A percentile compares a stretch with the other conserved stretches of the same genome.
These are phyloP conservation scores for Molorchus minor DNA, from an alignment of 2,888 invertebrate genomes.

Conservation along the genomic window DNA sequence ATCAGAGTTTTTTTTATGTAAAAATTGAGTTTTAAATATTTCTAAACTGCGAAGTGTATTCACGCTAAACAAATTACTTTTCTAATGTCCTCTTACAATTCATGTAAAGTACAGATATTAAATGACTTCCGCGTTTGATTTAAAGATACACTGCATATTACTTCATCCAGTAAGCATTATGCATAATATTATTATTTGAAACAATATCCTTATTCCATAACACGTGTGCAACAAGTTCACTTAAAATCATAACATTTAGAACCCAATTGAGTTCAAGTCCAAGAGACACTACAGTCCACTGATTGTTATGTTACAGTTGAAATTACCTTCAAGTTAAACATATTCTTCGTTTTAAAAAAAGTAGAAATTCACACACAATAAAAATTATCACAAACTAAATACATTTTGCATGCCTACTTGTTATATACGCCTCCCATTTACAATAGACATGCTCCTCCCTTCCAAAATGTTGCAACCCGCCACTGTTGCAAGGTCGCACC, in stretches of 20 bases:
- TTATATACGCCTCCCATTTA: slow-evolving; percentile 55
- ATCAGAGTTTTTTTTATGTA: too few relatives aligned
- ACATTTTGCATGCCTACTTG: slow-evolving; percentile 49
- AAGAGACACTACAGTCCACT: slow-evolving; percentile 10
- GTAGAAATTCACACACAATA: slow-evolving; percentile 36
- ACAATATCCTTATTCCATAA: not conserved
- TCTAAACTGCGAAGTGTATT: too few relatives aligned
- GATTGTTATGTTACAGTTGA: slow-evolving; percentile 20
- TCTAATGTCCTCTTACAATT: too few relatives aligned
- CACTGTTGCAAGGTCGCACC: slow-evolving; percentile 45
- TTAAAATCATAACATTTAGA: slow-evolving; percentile 11
- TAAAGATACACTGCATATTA: too few relatives aligned
- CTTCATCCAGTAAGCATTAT: too few relatives aligned
- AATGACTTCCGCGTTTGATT: too few relatives aligned
- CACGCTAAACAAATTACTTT: too few relatives aligned
- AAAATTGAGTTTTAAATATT: too few relatives aligned
- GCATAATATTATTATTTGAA: too few relatives aligned
- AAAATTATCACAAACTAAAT: slow-evolving; percentile 46
- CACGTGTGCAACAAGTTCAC: slow-evolving; percentile 4
- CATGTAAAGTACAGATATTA: too few relatives aligned
- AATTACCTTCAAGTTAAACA: slow-evolving; percentile 44
- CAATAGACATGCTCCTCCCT: slow-evolving; percentile 48
- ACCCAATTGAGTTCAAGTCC: not conserved
- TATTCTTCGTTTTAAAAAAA: slow-evolving; percentile 39
- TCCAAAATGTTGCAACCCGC: slow-evolving; percentile 43